Base-by-base conservation (phyloP, 2,797 vertebrate species). In the Hipposideros larvatus region DNA sequence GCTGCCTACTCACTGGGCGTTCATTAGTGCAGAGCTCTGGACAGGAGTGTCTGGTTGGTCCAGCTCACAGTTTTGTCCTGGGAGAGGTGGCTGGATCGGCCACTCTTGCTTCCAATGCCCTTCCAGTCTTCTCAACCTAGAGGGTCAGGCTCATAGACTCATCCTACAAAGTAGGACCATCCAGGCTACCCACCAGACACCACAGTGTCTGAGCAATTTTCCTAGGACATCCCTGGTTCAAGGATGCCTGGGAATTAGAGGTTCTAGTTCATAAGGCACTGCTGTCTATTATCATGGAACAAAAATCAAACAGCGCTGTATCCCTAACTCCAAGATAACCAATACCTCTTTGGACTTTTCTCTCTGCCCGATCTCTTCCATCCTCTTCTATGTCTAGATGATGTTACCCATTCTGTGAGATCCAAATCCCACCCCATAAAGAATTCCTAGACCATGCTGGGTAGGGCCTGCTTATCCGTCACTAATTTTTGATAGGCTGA, bases 251-350 rank as follows among this genome's bases (percentile, higher is more conserved):
- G 51, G 0, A 6, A n/a, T 71, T 59, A n/a, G 16, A 77, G 31
- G 28, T 15, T 91, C 78, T 66, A 21, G 18, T 57, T 75, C 85
- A 57, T 24, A 63, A 66, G 61, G 31, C n/a, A 31, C 5, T 31
- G 8, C 2, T 43, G 9, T 31, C 15, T 28, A 1, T 66, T 7
- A 31, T 34, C 1, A 0, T 1, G 7, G 31, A 11, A 41, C 19
- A 66, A 31, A 48, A 48, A 22, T 68, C 19, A n/a, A 11, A 71
- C 2, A 37, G 31, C 34, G 37, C 46, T 26, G 0, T 16, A 22
- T 55, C 34, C 46, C 19, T 37, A 5, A 43, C 22, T 24, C 18
- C 26, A 63, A 55, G 48, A n/a, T 43, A n/a, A 11, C 46, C 11
- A 37, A 8, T 15, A 15, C 6, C 7, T 7, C 16, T n/a, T 10